Evolutionary conservation across 2,888 invertebrate genomes (phyloP).

Genomic region (Nomada flava): DNA sequence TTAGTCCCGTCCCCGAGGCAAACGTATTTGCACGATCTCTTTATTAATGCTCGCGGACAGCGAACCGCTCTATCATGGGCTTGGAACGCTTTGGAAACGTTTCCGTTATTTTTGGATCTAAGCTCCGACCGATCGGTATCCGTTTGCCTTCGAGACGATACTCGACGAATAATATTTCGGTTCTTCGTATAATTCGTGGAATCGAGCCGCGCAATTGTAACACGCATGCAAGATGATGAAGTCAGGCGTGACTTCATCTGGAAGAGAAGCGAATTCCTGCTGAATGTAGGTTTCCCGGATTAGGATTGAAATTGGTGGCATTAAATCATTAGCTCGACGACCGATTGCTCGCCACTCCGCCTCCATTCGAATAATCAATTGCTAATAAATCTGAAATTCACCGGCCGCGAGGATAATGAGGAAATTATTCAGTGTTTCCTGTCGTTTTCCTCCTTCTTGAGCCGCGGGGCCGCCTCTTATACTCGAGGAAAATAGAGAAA

Average conservation of each 20-base stretch:
- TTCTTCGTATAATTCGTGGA: no score
- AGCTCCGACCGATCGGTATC: no score
- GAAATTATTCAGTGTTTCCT: constrained; percentile 37
- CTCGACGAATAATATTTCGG: no score
- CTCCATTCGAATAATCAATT: constrained; percentile 21
- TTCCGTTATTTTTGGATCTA: constrained; percentile 8
- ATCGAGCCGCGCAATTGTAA: background rate
- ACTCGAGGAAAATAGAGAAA: background rate
- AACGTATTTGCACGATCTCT: background rate
- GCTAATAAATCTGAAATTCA: constrained; percentile 40
- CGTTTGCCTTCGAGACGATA: no score
- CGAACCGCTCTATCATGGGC: background rate
- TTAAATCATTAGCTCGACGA: constrained; percentile 34
- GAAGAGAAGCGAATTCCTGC: background rate
- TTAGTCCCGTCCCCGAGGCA: background rate
- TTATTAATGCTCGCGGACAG: constrained; percentile 13
- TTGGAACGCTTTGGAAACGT: background rate
- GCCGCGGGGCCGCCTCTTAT: background rate
- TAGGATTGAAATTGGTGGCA: constrained; percentile 20
- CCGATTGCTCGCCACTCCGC: constrained; percentile 11
- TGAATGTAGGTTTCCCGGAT: constrained; percentile 16
- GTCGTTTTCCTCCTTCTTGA: constrained; percentile 35
- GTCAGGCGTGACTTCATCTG: no score
- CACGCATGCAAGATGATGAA: no score
- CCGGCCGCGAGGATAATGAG: constrained; percentile 26